Conservation (phyloP, 2,113 vertebrate species). For the Gobiocypris rarus region DNA sequence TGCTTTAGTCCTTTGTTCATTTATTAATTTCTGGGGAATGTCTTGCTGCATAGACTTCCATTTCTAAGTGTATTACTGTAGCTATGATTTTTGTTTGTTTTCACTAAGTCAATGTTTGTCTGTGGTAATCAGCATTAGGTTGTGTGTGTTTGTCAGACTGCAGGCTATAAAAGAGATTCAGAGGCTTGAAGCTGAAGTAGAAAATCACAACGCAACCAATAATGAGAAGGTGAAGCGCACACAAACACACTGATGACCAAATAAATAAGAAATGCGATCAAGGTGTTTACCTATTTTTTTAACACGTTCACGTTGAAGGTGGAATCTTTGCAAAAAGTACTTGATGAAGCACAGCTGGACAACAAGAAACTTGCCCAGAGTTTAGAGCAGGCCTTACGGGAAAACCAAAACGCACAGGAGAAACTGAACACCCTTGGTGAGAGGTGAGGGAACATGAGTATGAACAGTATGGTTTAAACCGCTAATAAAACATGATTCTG, state of each 20-base stretch:
- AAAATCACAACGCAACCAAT: conserved; percentile 67
- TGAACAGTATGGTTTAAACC: not conserved
- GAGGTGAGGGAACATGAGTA: not conserved
- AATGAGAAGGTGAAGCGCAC: conserved; percentile 32
- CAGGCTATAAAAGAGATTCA: conserved; percentile 68
- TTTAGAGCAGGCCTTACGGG: conserved; percentile 70
- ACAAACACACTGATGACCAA: not conserved
- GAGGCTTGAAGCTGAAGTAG: conserved; percentile 72
- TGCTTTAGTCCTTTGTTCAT: no score
- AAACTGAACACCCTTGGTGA: conserved; percentile 52
- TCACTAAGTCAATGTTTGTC: not conserved
- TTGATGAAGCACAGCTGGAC: conserved; percentile 68
- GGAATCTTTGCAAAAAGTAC: conserved; percentile 66
- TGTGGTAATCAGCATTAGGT: not conserved
- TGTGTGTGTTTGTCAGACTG: conserved; percentile 32
- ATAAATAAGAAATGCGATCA: not conserved
- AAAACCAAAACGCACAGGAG: conserved; percentile 64
- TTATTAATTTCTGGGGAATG: not conserved
- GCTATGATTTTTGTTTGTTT: not conserved
- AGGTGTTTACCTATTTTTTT: not conserved
- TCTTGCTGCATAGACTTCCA: not conserved
- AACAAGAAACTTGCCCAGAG: conserved; percentile 69
- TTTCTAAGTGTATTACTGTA: not conserved
- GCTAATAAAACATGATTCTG: not conserved
- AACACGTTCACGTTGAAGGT: conserved; percentile 57